phyloP scores from a whole-genome alignment of 2,113 vertebrate species.

The Aix galericulata region DNA sequence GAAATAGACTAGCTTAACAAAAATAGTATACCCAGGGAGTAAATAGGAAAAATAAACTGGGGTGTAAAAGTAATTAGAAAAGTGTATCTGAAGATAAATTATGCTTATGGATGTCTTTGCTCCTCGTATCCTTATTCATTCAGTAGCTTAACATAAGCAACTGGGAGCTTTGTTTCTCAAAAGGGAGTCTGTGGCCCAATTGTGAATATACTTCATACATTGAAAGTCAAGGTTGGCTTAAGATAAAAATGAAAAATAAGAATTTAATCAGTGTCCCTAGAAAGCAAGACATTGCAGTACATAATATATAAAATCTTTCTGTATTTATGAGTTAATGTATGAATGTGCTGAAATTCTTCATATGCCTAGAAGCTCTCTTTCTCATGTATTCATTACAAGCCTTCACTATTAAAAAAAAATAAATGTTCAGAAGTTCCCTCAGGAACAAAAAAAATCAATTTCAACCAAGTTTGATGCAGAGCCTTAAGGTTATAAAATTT shows the following conservation, averaged over 20 bases:
- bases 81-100: background rate
- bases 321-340: background rate
- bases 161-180: background rate
- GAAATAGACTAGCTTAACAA: background rate
- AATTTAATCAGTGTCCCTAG: background rate
- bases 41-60: background rate
- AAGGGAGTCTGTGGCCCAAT: background rate
- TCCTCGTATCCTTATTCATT: background rate
- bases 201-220: background rate
- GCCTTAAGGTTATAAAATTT: background rate
- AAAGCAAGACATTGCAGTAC: background rate
- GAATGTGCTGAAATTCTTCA: background rate
- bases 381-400: background rate
- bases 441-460: fast-evolving
- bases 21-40: background rate
- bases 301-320: background rate
- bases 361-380: background rate
- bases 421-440: background rate
- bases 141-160: background rate
- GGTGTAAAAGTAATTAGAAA: background rate
- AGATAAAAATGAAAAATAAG: background rate
- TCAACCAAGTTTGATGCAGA: background rate
- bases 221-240: background rate
- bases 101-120: background rate
- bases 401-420: background rate